Evolutionary conservation across 2,888 invertebrate genomes (phyloP).

Genomic region (Xanthorhoe spadicearia): DNA sequence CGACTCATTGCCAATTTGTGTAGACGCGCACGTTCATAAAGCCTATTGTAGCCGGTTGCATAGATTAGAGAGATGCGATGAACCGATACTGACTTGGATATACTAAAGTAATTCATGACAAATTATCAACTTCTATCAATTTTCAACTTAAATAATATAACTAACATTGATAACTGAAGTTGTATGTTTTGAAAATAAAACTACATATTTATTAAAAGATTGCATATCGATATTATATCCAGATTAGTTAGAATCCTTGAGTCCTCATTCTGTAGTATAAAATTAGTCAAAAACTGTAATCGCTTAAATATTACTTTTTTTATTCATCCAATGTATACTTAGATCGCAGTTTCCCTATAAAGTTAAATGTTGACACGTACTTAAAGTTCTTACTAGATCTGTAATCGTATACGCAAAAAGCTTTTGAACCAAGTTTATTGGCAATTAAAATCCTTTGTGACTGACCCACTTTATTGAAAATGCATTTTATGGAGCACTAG

Average conservation of each 20-base stretch:
- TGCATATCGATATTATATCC: too few species aligned
- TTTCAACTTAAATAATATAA: too few species aligned
- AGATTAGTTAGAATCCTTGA: too few species aligned
- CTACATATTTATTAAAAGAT: background rate
- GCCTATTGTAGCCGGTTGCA: constrained; percentile 72
- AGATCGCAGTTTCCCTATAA: background rate
- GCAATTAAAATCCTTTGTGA: constrained; percentile 30
- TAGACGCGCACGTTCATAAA: constrained; percentile 76
- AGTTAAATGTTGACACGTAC: background rate
- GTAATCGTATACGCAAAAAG: constrained; percentile 4
- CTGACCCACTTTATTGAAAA: constrained; percentile 44
- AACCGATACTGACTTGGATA: constrained; percentile 19
- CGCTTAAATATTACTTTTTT: too few species aligned
- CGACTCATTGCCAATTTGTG: constrained; percentile 76
- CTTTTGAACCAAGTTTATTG: constrained; percentile 18
- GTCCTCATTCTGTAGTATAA: too few species aligned
- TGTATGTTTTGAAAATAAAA: background rate
- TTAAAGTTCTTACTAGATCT: background rate
- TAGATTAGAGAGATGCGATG: constrained; percentile 56
- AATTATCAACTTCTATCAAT: too few species aligned
- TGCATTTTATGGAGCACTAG: constrained; percentile 27
- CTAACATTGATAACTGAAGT: too few species aligned
- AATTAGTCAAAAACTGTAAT: too few species aligned
- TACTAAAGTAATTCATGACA: background rate
- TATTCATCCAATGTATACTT: too few species aligned